Evolutionary conservation across 2,888 invertebrate species (phyloP).

Genomic region (Julus scandinavius): DNA sequence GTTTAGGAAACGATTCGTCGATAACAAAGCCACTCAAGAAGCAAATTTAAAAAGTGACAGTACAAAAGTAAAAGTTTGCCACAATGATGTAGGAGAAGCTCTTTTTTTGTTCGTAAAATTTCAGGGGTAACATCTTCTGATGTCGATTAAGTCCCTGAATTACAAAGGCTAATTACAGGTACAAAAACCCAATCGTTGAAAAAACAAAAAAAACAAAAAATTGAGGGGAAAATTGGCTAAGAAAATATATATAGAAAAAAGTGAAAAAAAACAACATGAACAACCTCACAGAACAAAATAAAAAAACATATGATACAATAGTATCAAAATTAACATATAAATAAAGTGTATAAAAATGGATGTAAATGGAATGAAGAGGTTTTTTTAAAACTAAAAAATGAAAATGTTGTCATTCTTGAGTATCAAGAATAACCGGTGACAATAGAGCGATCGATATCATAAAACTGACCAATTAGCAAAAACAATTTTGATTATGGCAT

Average conservation of each 20-base stretch:
- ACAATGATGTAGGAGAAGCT: not conserved
- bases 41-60: slow-evolving; percentile 1
- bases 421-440: too few species aligned
- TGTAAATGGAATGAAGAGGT: slow-evolving; percentile 20
- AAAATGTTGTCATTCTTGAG: not conserved
- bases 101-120: not conserved
- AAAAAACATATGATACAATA: not conserved
- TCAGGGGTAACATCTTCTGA: not conserved
- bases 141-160: not conserved
- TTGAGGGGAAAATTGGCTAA: not conserved
- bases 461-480: not conserved
- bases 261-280: not conserved
- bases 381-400: not conserved
- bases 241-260: not conserved
- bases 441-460: not conserved
- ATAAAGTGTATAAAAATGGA: slow-evolving; percentile 30
- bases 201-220: not conserved
- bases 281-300: not conserved
- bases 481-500: too few species aligned
- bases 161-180: not conserved
- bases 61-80: not conserved
- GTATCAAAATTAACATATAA: slow-evolving; percentile 5
- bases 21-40: not conserved
- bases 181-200: slow-evolving; percentile 1
- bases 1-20: slow-evolving; percentile 4